Evolutionary conservation across 2,113 vertebrate species (phyloP), one percentile per base, ranked within the genome.

Genomic region (Halcyon malimbica): DNA sequence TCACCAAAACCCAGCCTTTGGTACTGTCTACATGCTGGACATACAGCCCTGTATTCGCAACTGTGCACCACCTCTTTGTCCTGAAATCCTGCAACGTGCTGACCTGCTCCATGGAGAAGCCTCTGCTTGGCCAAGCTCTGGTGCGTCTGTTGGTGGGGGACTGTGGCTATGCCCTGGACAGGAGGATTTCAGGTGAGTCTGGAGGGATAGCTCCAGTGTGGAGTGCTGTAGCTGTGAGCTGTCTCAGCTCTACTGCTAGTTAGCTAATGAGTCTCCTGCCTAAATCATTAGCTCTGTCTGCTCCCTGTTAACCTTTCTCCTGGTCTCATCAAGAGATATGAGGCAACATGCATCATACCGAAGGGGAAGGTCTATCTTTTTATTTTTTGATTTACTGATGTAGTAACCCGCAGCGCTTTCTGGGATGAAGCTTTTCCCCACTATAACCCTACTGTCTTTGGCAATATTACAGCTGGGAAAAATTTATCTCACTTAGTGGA

Each of bases 241-340:
- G 2, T 13, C 41, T 88, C n/a, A 53, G 62, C 57, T 76, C 80
- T 33, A 13, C 33, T 83, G 77, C 80, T 89, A 74, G 91, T 54
- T 86, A 86, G 81, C 63, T 93, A 89, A 89, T 93, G 81, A 91
- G 71, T n/a, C 41, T 76, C 48, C 76, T 42, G 42, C 48, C 83
- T 91, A 89, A 91, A 91, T 95, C 80, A 91, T 93, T 80, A 94
- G 57, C 44, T 73, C 68, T 91, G 77, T 29, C 81, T 95, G 92
- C 84, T 96, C 92, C 90, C 81, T 83, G 83, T 95, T 94, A 95
- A 93, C 94, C 90, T 94, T 86, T 68, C 68, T 93, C 68, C 76
- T 24, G 44, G 33, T 28, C 84, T 67, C 77, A 83, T 91, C 76
- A 80, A 93, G 48, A 83, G 62, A 77, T 41, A 89, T 56, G 77